phyloP scores from a whole-genome alignment of 2,113 vertebrate species.

The Tyrannus savana region DNA sequence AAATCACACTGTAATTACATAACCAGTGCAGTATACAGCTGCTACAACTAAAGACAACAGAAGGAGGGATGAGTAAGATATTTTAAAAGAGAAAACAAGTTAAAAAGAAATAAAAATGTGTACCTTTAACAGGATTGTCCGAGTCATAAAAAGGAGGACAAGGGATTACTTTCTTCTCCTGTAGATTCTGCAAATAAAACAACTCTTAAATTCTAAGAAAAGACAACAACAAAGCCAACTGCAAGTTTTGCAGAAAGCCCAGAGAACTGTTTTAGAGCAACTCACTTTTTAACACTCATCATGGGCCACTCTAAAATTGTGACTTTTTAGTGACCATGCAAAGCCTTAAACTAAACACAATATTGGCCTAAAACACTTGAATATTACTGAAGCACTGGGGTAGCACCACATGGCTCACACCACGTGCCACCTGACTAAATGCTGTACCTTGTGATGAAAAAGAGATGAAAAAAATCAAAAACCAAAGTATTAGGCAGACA shows the following conservation, averaged over 20 bases:
- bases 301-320: not conserved
- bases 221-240: not conserved
- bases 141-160: constrained; percentile 91
- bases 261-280: not conserved
- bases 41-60: not conserved
- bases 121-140: constrained; percentile 94
- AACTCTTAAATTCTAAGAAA: not conserved
- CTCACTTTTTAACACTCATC: not conserved
- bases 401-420: not conserved
- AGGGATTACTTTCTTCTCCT: constrained; percentile 93
- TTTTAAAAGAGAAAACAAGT: not conserved
- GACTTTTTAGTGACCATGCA: not conserved
- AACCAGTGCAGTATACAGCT: not conserved
- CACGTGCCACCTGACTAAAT: not conserved
- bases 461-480: not conserved
- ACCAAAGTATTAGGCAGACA: not conserved
- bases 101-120: not conserved
- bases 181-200: constrained; percentile 79
- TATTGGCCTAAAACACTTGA: not conserved
- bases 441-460: not conserved
- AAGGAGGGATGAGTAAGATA: not conserved
- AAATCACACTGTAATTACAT: not conserved
- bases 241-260: not conserved
- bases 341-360: not conserved
- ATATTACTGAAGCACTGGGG: not conserved